Conservation (phyloP, 2,888 invertebrate genomes). For the Eugnorisma glareosa region DNA sequence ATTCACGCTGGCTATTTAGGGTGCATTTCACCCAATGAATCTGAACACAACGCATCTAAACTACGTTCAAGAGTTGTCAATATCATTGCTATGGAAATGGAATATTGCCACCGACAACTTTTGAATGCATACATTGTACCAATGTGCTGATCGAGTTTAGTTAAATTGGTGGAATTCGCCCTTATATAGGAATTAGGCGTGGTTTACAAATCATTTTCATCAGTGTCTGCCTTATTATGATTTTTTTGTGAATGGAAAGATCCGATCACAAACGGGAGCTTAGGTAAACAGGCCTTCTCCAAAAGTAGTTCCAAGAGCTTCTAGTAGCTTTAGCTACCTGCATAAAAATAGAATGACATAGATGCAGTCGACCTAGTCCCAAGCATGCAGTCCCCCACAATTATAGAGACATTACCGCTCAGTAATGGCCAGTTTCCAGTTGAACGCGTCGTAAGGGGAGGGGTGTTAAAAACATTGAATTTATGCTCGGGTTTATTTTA, state of each 20-base stretch:
- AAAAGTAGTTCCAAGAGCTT: neutral
- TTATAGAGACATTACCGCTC: conserved; percentile 33
- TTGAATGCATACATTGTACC: neutral
- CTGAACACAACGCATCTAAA: neutral
- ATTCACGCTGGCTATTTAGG: neutral
- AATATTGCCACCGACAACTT: neutral
- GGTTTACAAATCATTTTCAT: neutral
- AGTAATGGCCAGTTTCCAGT: conserved; percentile 19
- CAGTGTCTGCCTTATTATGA: neutral
- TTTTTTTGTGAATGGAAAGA: neutral
- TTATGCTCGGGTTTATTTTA: neutral
- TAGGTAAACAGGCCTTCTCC: neutral
- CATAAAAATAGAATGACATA: neutral
- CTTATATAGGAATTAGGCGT: neutral
- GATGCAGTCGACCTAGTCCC: neutral
- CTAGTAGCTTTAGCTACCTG: too few species aligned
- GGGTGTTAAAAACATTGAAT: conserved; percentile 5
- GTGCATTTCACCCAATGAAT: neutral
- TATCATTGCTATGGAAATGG: neutral
- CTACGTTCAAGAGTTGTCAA: neutral
- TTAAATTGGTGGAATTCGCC: neutral
- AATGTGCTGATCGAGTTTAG: neutral
- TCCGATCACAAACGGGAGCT: neutral
- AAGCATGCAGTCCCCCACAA: conserved; percentile 31
- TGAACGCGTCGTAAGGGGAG: neutral